phyloP scores from a whole-genome alignment of 2,888 invertebrate species.

The Abrostola tripartita region DNA sequence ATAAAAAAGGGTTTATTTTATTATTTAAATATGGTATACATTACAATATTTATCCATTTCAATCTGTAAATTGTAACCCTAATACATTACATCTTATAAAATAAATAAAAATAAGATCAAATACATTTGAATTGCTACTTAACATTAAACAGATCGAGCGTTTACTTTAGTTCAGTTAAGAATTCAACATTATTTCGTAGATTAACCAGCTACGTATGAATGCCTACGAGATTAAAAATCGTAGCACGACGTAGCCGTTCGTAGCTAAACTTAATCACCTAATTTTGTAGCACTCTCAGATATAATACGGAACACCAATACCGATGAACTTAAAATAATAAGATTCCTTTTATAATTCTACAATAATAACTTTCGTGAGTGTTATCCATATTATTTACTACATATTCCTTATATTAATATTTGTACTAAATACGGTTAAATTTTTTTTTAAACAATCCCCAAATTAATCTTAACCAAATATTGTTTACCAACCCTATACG shows the following conservation, averaged over 20 bases:
- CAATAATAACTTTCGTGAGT: no score
- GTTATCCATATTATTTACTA: no score
- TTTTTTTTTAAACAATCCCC: background rate
- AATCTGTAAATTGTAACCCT: no score
- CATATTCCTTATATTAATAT: no score
- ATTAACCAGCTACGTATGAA: slow-evolving; percentile 29
- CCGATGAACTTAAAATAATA: background rate
- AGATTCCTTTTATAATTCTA: background rate
- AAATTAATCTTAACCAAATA: background rate
- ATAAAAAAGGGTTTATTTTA: background rate
- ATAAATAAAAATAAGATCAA: slow-evolving; percentile 6
- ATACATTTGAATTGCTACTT: slow-evolving; percentile 13
- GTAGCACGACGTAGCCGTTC: slow-evolving; percentile 48
- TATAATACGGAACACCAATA: background rate
- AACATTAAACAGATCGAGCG: slow-evolving; percentile 24
- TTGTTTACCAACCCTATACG: no score
- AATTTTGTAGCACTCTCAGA: background rate
- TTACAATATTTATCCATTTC: no score
- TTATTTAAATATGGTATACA: background rate
- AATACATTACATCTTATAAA: background rate
- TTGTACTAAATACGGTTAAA: no score
- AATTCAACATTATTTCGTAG: slow-evolving; percentile 34
- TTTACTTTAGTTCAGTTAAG: slow-evolving; percentile 23
- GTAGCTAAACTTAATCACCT: slow-evolving; percentile 28
- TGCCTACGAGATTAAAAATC: slow-evolving; percentile 43